Evolutionary conservation across 2,797 vertebrate species (phyloP).

Genomic region (Sphenopsis melanotis): DNA sequence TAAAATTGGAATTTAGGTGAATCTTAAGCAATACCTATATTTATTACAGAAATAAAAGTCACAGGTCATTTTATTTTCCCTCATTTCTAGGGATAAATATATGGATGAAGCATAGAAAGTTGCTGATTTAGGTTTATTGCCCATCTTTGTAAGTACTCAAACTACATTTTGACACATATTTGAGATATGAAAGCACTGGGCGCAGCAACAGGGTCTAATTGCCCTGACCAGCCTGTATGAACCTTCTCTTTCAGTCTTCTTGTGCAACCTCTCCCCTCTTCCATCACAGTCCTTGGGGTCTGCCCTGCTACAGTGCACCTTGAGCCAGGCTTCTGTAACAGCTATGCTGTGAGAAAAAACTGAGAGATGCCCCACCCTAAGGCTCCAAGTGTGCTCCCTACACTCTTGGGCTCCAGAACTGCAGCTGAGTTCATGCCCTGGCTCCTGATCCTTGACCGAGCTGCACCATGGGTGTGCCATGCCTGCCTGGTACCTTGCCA

Average conservation of each 20-base stretch:
- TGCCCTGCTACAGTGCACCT: neutral
- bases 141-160: neutral
- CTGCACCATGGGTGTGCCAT: too few species aligned
- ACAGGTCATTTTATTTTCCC: neutral
- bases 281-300: neutral
- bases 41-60: neutral
- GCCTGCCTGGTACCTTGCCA: neutral
- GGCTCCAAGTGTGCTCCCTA: neutral
- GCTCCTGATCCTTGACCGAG: neutral
- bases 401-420: neutral
- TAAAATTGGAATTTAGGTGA: neutral
- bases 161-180: rapidly evolving
- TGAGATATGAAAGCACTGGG: neutral
- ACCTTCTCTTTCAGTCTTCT: neutral
- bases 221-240: neutral
- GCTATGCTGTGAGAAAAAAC: neutral
- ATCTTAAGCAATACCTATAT: neutral
- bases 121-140: neutral
- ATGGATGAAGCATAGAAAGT: neutral
- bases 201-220: neutral
- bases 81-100: neutral
- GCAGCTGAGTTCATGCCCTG: neutral
- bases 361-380: neutral
- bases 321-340: neutral
- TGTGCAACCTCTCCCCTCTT: neutral